Evolutionary conservation across 2,113 vertebrate genomes (phyloP).

Genomic region (Nothocercus julius): DNA sequence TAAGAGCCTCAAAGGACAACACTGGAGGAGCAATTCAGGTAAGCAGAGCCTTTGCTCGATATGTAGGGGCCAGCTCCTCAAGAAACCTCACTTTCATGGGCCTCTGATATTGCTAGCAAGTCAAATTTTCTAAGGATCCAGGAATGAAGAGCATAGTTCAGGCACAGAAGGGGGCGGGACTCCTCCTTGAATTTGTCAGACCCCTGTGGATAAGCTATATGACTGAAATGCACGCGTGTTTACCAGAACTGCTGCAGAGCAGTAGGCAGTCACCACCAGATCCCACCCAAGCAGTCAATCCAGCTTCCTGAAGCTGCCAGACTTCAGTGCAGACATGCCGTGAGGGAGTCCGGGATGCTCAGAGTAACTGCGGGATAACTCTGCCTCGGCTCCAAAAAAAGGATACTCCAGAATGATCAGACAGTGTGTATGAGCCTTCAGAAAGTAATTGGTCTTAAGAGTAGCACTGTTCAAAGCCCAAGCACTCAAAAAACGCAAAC

Average conservation of each 20-base stretch:
- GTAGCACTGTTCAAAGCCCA: neutral
- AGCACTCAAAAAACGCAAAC: neutral
- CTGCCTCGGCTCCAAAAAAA: neutral
- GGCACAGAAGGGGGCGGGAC: neutral
- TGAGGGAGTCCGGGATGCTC: neutral
- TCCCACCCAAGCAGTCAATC: neutral
- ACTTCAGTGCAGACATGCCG: neutral
- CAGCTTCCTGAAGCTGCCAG: neutral
- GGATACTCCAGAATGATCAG: neutral
- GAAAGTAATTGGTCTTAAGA: neutral
- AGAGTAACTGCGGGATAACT: neutral
- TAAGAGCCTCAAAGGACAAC: neutral
- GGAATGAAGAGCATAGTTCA: neutral
- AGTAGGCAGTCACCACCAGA: neutral
- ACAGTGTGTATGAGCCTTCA: neutral
- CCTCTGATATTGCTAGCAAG: neutral
- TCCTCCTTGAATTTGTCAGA: neutral
- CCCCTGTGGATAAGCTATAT: neutral
- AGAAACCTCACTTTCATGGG: neutral
- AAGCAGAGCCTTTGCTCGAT: rapidly evolving
- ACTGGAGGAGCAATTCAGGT: neutral
- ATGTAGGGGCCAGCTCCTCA: neutral
- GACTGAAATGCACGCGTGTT: neutral
- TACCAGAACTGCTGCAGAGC: neutral
- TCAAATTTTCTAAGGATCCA: neutral